Percentiles rank a stretch among this genome's conserved stretches.
Conservation (phyloP, 1,140 invertebrate genomes). For the Andricus grossulariae region DNA sequence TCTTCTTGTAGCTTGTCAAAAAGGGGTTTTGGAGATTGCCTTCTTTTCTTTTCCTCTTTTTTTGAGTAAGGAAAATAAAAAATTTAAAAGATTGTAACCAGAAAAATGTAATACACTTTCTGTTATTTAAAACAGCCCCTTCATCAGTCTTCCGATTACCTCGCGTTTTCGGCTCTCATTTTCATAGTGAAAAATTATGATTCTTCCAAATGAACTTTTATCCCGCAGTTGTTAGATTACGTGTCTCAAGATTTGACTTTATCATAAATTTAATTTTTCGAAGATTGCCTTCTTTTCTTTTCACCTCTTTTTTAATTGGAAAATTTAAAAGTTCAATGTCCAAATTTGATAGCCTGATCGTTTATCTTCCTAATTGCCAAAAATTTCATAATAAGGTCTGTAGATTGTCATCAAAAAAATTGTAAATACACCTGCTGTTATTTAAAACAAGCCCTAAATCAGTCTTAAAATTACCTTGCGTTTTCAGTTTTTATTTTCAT, state of each 20-base stretch:
- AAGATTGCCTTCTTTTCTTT: too few relatives aligned
- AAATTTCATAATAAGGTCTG: too few relatives aligned
- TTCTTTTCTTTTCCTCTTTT: too few relatives aligned
- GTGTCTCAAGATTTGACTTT: constrained; percentile 63
- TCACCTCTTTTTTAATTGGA: too few relatives aligned
- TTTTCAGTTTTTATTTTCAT: constrained; percentile 1
- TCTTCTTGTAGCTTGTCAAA: too few relatives aligned
- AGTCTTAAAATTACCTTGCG: not conserved
- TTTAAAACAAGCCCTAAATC: not conserved
- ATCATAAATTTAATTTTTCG: too few relatives aligned
- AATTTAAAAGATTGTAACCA: too few relatives aligned
- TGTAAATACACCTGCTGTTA: not conserved
- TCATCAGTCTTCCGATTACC: not conserved
- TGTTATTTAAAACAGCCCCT: not conserved
- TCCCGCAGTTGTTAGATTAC: constrained; percentile 66
- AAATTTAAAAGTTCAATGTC: too few relatives aligned
- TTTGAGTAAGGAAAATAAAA: too few relatives aligned
- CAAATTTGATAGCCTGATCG: too few relatives aligned
- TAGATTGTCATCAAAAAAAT: not conserved
- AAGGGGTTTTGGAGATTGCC: too few relatives aligned
- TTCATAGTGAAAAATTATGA: constrained; percentile 48
- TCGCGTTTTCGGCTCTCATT: not conserved
- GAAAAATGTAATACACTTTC: not conserved
- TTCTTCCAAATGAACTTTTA: constrained; percentile 52
- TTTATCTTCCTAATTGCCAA: too few relatives aligned